These are phyloP conservation scores for Cybosia mesomella DNA, from an alignment of 2,888 invertebrate genomes.

Conservation along the genomic window DNA sequence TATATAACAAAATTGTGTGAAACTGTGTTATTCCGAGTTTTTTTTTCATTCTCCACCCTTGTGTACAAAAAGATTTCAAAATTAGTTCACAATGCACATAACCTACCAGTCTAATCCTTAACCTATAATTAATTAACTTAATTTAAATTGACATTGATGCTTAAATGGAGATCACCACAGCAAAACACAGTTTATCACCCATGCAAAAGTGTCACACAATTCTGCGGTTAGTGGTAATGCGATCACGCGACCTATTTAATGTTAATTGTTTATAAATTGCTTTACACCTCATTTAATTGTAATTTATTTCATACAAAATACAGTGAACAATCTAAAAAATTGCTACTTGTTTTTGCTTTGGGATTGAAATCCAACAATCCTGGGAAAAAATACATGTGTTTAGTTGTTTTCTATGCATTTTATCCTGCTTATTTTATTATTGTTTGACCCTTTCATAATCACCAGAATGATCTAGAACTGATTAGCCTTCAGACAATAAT, in stretches of 20 bases:
- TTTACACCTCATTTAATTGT: slow-evolving; percentile 31
- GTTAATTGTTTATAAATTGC: slow-evolving; percentile 45
- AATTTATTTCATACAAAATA: slow-evolving; percentile 21
- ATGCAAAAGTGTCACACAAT: slow-evolving; percentile 47
- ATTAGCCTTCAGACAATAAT: no score
- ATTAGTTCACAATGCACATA: no score
- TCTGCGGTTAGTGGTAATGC: slow-evolving; percentile 57
- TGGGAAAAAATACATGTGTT: background rate
- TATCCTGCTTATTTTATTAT: background rate
- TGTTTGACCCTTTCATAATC: background rate
- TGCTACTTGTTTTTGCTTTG: background rate
- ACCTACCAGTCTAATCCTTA: background rate
- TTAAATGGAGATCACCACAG: slow-evolving; percentile 48
- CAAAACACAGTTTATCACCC: slow-evolving; percentile 41
- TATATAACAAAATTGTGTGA: no score
- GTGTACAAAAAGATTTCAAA: no score
- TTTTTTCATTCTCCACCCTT: no score
- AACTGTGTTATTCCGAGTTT: no score
- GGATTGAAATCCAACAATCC: no score
- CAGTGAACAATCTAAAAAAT: background rate
- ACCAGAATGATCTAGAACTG: background rate
- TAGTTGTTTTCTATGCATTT: background rate
- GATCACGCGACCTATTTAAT: slow-evolving; percentile 59
- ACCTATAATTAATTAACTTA: background rate
- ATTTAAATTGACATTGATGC: slow-evolving; percentile 23